These are phyloP conservation scores for Mythimna impura DNA, from an alignment of 2,888 invertebrate genomes.

Conservation along the genomic window DNA sequence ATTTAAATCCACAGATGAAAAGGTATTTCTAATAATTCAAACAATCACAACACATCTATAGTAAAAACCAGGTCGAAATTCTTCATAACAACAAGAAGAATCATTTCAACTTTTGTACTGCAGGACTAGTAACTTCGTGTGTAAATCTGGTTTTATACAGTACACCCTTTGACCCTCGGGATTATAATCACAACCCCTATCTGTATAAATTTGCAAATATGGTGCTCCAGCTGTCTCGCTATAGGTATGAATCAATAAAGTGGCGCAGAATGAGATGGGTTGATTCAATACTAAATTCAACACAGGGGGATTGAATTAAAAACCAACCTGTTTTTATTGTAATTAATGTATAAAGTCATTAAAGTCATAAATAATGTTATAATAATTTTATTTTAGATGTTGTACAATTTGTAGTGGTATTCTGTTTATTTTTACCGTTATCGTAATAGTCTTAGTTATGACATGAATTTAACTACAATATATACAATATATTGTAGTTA, in stretches of 20 bases:
- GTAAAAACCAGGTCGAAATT: slow-evolving; percentile 1
- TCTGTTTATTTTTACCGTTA: neutral
- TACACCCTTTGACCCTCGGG: neutral
- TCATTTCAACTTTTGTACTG: neutral
- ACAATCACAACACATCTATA: neutral
- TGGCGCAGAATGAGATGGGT: neutral
- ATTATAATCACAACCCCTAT: neutral
- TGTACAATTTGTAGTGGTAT: neutral
- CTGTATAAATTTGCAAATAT: neutral
- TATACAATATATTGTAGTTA: neutral
- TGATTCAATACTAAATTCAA: neutral
- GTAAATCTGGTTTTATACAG: slow-evolving; percentile 18
- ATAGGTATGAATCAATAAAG: neutral
- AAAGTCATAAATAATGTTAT: too few relatives aligned
- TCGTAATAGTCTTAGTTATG: neutral
- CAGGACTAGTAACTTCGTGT: neutral
- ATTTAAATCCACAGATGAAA: neutral
- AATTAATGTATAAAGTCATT: too few relatives aligned
- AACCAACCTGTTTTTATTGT: too few relatives aligned
- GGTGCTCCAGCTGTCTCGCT: neutral
- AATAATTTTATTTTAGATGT: neutral
- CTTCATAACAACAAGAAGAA: slow-evolving; percentile 1
- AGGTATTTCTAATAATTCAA: neutral
- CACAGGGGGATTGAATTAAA: slow-evolving; percentile 8
- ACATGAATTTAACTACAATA: too few relatives aligned